phyloP scores from a whole-genome alignment of 2,888 invertebrate species.

The Acronicta alni region DNA sequence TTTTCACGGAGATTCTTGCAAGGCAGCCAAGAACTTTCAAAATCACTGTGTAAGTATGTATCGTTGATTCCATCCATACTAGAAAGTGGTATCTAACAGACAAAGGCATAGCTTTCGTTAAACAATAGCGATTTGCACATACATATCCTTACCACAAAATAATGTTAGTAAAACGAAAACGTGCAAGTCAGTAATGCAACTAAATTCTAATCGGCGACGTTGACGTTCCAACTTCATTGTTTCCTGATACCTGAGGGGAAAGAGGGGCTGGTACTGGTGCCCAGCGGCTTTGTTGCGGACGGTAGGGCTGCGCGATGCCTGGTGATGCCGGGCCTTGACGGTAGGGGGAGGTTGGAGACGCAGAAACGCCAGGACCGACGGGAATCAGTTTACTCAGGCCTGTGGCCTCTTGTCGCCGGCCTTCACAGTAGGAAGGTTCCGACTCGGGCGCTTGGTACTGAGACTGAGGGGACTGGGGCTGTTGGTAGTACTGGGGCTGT shows the following conservation, averaged over 20 bases:
- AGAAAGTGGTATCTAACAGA: slow-evolving; percentile 22
- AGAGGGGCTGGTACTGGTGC: slow-evolving; percentile 84
- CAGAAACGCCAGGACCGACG: slow-evolving; percentile 77
- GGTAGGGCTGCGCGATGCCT: slow-evolving; percentile 77
- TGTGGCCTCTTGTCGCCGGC: slow-evolving; percentile 78
- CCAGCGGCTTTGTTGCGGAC: slow-evolving; percentile 83
- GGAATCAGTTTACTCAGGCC: slow-evolving; percentile 86
- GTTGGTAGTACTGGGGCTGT: slow-evolving; percentile 59
- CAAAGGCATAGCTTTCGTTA: slow-evolving; percentile 52
- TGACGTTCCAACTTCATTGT: slow-evolving; percentile 53
- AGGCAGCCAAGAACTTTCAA: slow-evolving; percentile 21
- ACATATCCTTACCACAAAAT: slow-evolving; percentile 33
- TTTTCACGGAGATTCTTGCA: slow-evolving; percentile 6
- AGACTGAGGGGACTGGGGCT: slow-evolving; percentile 65
- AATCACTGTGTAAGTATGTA: slow-evolving; percentile 35
- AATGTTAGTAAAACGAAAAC: slow-evolving; percentile 52
- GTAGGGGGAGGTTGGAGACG: slow-evolving; percentile 62
- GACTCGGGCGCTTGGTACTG: slow-evolving; percentile 67
- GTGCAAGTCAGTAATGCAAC: slow-evolving; percentile 63
- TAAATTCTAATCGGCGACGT: slow-evolving; percentile 62
- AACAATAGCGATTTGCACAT: slow-evolving; percentile 49
- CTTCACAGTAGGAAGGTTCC: slow-evolving; percentile 76
- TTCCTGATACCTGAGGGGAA: slow-evolving; percentile 83
- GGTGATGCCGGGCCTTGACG: slow-evolving; percentile 79
- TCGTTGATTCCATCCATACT: slow-evolving; percentile 20